A percentile compares a stretch with the other conserved stretches of the same genome.
These are phyloP conservation scores for Microcebus murinus DNA, from an alignment of 2,113 vertebrate species.

Conservation along the genomic window DNA sequence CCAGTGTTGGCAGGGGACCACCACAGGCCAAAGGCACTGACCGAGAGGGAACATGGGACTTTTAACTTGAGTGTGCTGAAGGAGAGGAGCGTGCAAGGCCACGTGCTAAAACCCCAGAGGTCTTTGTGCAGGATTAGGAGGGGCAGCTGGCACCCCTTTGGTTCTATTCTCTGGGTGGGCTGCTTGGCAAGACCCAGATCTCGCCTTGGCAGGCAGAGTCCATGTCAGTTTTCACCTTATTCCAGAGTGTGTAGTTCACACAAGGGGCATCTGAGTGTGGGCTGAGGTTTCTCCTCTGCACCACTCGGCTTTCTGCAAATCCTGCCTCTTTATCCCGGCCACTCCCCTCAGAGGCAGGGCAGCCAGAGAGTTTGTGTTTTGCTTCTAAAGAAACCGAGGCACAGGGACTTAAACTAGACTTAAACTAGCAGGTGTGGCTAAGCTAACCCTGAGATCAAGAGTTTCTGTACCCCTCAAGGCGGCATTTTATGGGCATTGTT, in stretches of 20 bases:
- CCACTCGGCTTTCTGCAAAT: constrained; percentile 39
- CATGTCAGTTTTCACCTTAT: constrained; percentile 38
- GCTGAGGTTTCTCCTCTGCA: constrained; percentile 5
- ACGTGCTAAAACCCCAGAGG: not conserved
- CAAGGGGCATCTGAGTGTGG: not conserved
- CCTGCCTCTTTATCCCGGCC: constrained; percentile 47
- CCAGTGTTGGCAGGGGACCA: not conserved
- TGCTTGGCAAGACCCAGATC: not conserved
- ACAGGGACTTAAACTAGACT: constrained; percentile 58
- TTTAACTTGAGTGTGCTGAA: not conserved
- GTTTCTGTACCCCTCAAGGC: not conserved
- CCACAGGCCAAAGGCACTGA: accelerated
- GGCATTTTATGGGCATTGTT: constrained; percentile 48
- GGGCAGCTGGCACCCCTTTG: constrained; percentile 28
- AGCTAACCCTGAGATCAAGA: constrained; percentile 33
- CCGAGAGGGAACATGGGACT: not conserved
- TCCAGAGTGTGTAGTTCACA: not conserved
- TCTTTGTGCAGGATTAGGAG: not conserved
- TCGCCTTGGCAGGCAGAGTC: not conserved
- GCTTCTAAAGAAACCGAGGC: constrained; percentile 62
- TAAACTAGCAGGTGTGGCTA: constrained; percentile 53
- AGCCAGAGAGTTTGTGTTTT: constrained; percentile 60
- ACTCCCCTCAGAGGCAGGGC: not conserved
- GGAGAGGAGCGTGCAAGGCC: not conserved
- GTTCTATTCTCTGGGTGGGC: not conserved